Evolutionary conservation across 1,140 invertebrate species (phyloP).

Genomic region (Eueides isabella): DNA sequence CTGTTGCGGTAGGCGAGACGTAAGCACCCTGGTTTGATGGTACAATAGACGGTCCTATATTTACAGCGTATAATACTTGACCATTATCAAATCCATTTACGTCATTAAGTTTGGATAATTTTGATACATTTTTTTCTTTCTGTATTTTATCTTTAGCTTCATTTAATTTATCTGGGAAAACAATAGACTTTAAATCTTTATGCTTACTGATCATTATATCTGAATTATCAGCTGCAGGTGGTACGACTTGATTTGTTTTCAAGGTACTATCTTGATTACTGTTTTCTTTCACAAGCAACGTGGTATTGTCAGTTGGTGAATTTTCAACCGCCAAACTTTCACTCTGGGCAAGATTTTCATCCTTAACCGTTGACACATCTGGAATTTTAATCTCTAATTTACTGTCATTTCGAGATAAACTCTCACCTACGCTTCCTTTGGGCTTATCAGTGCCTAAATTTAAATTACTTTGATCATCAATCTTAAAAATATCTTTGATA

Average conservation of each 20-base stretch:
- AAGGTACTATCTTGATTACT: neutral
- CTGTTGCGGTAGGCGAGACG: neutral
- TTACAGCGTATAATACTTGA: conserved; percentile 32
- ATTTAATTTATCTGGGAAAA: conserved; percentile 28
- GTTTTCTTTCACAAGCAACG: neutral
- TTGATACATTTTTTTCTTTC: neutral
- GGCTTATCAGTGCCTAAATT: neutral
- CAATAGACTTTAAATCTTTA: conserved; percentile 13
- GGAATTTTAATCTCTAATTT: neutral
- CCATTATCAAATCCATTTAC: neutral
- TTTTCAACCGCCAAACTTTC: neutral
- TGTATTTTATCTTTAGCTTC: conserved; percentile 3
- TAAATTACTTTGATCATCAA: neutral
- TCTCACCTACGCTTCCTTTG: neutral
- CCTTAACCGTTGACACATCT: neutral
- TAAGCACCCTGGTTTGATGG: neutral
- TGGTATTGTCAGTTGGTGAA: neutral
- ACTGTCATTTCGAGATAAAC: neutral
- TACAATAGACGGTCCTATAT: conserved; percentile 15
- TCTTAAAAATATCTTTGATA: neutral
- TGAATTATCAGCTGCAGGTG: neutral
- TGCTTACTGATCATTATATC: conserved; percentile 8
- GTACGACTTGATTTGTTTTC: conserved; percentile 1
- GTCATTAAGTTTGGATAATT: conserved; percentile 5
- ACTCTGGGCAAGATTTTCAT: neutral